Conservation (phyloP, 2,888 invertebrate species). For the Branchipolynoe longqiensis region DNA sequence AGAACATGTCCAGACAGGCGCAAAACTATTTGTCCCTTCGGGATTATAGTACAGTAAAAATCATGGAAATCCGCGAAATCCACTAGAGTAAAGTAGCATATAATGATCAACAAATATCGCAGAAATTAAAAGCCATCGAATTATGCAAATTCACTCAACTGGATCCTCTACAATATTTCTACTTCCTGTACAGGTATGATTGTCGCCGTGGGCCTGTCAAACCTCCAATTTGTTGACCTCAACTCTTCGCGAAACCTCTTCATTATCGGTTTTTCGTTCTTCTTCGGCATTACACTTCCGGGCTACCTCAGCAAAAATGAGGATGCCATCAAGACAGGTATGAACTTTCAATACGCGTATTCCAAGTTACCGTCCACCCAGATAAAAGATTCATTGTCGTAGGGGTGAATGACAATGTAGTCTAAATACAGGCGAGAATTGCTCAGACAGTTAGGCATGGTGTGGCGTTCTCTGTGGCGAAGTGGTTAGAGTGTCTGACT, state of each 20-base stretch:
- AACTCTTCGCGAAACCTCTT: slow-evolving; percentile 93
- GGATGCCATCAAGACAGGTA: slow-evolving; percentile 75
- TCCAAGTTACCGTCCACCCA: neutral
- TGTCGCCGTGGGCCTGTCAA: slow-evolving; percentile 78
- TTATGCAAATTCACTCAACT: neutral
- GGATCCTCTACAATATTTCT: neutral
- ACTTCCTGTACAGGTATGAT: slow-evolving; percentile 75
- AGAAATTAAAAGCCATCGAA: neutral
- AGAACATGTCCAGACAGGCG: no score
- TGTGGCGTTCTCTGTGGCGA: no score
- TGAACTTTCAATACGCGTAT: neutral
- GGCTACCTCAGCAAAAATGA: slow-evolving; percentile 71
- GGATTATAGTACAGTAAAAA: no score
- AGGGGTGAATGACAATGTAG: no score
- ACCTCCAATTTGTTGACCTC: slow-evolving; percentile 85
- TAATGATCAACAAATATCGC: neutral
- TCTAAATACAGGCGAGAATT: no score
- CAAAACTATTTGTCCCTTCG: no score
- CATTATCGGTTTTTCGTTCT: slow-evolving; percentile 92
- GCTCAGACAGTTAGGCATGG: neutral
- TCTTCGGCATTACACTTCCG: slow-evolving; percentile 87
- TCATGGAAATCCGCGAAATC: no score
- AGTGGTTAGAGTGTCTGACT: no score
- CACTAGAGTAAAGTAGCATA: no score
- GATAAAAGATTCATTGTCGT: neutral